These are phyloP conservation scores for Aegithalos caudatus DNA, from an alignment of 2,113 vertebrate species.

Conservation along the genomic window DNA sequence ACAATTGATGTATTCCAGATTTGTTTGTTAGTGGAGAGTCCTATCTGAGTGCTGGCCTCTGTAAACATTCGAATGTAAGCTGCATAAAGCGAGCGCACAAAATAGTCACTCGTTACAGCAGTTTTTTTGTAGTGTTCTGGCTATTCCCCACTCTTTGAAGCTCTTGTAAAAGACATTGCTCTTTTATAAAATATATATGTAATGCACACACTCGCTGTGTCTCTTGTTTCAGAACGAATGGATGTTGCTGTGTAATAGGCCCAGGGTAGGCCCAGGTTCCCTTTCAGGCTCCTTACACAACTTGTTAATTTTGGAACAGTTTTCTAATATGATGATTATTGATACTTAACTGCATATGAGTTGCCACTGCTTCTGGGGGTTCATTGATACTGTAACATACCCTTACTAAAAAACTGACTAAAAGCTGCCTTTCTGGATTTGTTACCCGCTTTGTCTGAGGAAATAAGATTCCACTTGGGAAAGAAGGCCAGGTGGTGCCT, in stretches of 20 bases:
- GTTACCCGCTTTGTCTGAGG: neutral
- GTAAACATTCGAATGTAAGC: slow-evolving; percentile 66
- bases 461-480: neutral
- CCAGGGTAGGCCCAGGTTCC: neutral
- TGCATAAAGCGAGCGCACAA: slow-evolving; percentile 71
- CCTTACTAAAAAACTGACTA: neutral
- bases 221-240: neutral
- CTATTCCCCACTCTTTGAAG: neutral
- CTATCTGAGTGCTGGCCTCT: slow-evolving; percentile 65
- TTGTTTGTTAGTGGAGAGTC: slow-evolving; percentile 70
- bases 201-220: neutral
- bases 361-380: neutral
- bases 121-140: neutral
- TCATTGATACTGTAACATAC: neutral
- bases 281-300: neutral
- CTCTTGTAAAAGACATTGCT: neutral
- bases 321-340: neutral
- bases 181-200: neutral
- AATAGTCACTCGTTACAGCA: slow-evolving; percentile 33
- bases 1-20: slow-evolving; percentile 58
- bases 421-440: neutral
- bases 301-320: neutral
- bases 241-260: fast-evolving
- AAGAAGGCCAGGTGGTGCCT: neutral
- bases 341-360: neutral